Base-by-base conservation (phyloP, 2,797 vertebrate species). In the Pelochelys cantorii region DNA sequence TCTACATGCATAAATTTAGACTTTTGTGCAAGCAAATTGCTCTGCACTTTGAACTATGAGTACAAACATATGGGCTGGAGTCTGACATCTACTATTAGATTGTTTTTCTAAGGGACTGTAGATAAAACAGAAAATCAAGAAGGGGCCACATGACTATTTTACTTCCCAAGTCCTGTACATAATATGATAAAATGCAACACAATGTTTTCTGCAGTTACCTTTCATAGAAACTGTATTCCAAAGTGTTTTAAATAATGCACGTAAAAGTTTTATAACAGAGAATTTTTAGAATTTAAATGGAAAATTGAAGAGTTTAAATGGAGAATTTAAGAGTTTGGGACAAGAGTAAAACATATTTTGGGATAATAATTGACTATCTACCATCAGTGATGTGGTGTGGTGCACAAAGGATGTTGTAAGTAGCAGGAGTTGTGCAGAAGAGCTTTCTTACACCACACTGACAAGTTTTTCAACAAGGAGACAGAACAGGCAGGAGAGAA, bases 391-490 rank as follows among this genome's bases (percentile, higher is more conserved):
- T 89, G 11, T 57, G 82, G 85, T 78, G 81, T 90, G 27, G 31
- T 29, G 53, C 85, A 4, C 59, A 52, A 92, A 95, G 5, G 11
- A 52, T 78, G 13, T 3, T 92, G 55, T 65, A 93, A 89, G 59
- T 77, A 12, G 5, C 11, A 3, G 29, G 29, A 91, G 17, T 13
- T 60, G 5, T 80, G 25, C 3, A 29, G 23, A 68, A n/a, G 65
- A 88, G 90, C 6, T 86, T 15, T 71, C 77, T 95, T 85, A 17
- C n/a, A 29, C 59, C 17, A 27, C 1, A 0, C 52, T 87, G 5
- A 54, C n/a, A 71, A 53, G 37, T 68, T 42, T 22, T 56, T n/a
- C 20, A 23, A 5, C 53, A 59, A 31, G 15, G 42, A 48, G 27
- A 42, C 17, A 18, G 34, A 12, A 31, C 56, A 31, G 27, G 25